Evolutionary conservation across 2,888 invertebrate species (phyloP).

Genomic region (Mermis nigrescens): DNA sequence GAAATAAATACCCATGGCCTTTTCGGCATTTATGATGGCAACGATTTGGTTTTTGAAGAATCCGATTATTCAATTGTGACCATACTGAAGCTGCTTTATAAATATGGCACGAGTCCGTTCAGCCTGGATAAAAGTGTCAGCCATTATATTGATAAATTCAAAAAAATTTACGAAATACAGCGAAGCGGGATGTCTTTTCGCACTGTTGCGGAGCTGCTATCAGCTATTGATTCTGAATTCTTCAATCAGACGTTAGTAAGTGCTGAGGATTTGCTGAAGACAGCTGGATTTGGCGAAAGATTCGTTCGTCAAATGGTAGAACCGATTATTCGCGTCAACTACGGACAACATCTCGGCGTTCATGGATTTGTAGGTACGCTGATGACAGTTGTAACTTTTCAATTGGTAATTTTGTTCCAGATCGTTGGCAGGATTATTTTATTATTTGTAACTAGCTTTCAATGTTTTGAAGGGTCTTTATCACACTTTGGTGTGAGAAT

Average conservation of each 20-base stretch:
- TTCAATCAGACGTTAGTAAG: conserved; percentile 36
- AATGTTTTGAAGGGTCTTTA: not conserved
- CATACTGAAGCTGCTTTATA: conserved; percentile 38
- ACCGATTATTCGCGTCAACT: conserved; percentile 42
- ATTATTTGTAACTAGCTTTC: not conserved
- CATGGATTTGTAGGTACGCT: conserved; percentile 42
- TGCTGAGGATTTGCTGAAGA: conserved; percentile 28
- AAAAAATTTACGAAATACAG: conserved; percentile 43
- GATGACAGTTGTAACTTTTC: too few species aligned
- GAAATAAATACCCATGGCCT: conserved; percentile 10
- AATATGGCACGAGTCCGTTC: conserved; percentile 42
- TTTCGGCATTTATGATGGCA: conserved; percentile 40
- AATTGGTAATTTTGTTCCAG: not conserved
- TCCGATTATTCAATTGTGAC: conserved; percentile 38
- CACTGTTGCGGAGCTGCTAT: conserved; percentile 39
- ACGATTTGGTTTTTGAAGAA: conserved; percentile 40
- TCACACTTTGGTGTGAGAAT: too few species aligned
- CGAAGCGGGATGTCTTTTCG: conserved; percentile 38
- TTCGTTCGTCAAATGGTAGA: conserved; percentile 43
- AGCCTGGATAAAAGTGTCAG: conserved; percentile 35
- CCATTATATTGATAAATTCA: conserved; percentile 34
- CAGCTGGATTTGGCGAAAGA: conserved; percentile 35
- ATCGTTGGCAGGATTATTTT: not conserved
- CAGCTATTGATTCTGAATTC: conserved; percentile 40
- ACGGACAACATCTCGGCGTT: conserved; percentile 42